Evolutionary conservation across 2,113 vertebrate genomes (phyloP), one percentile per base, ranked within the genome.

Genomic region (Coregonus clupeaformis): DNA sequence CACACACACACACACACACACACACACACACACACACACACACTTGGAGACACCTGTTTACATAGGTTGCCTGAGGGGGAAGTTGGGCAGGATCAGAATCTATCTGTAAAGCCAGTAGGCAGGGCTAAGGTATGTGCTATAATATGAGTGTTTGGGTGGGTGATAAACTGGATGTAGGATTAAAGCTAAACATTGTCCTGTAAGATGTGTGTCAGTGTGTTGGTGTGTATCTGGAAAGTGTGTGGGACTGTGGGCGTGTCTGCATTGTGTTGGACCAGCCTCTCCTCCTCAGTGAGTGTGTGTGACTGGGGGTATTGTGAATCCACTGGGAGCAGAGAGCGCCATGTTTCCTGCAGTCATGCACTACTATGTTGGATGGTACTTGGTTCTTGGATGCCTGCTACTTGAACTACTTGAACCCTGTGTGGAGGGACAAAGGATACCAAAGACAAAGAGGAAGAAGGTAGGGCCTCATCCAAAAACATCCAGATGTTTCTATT

Each of bases 241-340:
- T 82, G 81, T 90, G 81, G 79, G 77, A 80, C 82, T 82, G 81
- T 90, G 80, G 81, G 90, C 84, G 89, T 87, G 87, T 87, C 80
- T 82, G 75, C 71, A 30, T n/a, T 59, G 68, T 72, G 68, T 69
- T 62, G 78, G 79, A 76, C 82, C 82, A 81, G 83, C 80, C 81
- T 88, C 71, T 77, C 45, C 9, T 42, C 36, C 79, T 52, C 66
- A 69, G 69, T 60, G 72, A 22, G 72, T 70, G 75, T 22, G 75
- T 75, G 45, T 65, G 29, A 22, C 77, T 77, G 78, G 84, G 71
- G 80, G 72, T 66, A 77, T 79, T 81, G 70, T 77, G 76, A 79
- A 42, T 75, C 64, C 74, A 76, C 78, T 63, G 72, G 80, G 79
- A 68, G 76, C 68, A 72, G 64, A 74, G 84, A 76, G 82, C 82